Conservation (phyloP, 2,113 vertebrate species). For the Takifugu bimaculatus region DNA sequence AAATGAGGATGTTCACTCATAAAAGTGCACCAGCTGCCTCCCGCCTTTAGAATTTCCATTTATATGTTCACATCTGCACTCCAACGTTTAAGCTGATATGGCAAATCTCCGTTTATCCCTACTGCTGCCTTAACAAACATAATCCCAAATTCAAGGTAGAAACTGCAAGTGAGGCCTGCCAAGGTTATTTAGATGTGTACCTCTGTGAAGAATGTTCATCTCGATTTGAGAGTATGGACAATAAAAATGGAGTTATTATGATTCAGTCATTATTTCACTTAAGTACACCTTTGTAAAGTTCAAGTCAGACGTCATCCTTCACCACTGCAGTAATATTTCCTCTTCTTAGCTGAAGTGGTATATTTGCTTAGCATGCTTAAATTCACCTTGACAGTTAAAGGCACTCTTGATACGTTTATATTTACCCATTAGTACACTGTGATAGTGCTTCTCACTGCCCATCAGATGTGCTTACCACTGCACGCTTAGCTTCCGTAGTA, state of each 20-base stretch:
- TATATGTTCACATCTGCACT: constrained; percentile 40
- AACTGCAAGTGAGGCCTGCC: constrained; percentile 23
- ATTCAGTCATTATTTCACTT: constrained; percentile 20
- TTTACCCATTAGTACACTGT: too few species aligned
- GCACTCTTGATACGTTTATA: too few species aligned
- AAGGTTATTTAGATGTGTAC: constrained; percentile 36
- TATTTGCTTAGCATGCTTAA: too few species aligned
- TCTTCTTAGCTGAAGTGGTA: too few species aligned
- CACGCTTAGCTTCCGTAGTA: too few species aligned
- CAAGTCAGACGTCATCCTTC: constrained; percentile 15
- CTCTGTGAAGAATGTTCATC: constrained; percentile 17
- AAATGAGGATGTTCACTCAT: neutral
- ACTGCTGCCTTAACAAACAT: constrained; percentile 38
- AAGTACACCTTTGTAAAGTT: constrained; percentile 13
- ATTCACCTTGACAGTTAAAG: too few species aligned
- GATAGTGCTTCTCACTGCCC: too few species aligned
- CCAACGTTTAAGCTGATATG: constrained; percentile 23
- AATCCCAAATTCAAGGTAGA: constrained; percentile 36
- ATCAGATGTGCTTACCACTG: too few species aligned
- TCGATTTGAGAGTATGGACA: constrained; percentile 1
- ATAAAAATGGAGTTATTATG: constrained; percentile 1
- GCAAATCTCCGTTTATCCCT: constrained; percentile 43
- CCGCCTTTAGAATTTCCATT: constrained; percentile 9
- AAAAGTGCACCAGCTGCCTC: neutral
- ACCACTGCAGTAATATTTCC: neutral